Evolutionary conservation across 2,797 vertebrate species (phyloP).

Genomic region (Bradypodion pumilum): DNA sequence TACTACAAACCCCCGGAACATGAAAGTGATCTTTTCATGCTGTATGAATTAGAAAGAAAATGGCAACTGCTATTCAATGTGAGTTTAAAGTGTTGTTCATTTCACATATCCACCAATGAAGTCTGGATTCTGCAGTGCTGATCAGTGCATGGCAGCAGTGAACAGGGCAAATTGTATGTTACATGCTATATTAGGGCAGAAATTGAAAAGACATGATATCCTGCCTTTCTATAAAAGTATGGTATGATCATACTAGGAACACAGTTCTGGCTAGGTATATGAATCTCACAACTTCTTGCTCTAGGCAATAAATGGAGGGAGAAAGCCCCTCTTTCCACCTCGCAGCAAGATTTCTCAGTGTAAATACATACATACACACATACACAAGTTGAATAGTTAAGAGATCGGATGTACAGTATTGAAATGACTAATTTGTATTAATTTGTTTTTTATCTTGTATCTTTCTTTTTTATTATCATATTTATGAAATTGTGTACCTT

Average conservation of each 20-base stretch:
- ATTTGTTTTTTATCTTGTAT: no score
- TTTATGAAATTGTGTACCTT: no score
- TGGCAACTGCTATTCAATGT: neutral
- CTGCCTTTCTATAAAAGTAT: neutral
- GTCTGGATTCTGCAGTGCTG: neutral
- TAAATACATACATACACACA: no score
- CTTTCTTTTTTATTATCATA: no score
- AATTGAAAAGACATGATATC: neutral
- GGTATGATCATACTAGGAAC: neutral
- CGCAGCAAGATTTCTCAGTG: no score
- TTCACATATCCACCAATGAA: neutral
- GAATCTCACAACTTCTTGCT: no score
- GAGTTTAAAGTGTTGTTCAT: neutral
- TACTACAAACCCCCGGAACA: neutral
- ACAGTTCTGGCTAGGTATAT: neutral
- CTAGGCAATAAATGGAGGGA: no score
- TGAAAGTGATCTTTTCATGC: neutral
- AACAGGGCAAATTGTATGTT: neutral
- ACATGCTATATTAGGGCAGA: neutral
- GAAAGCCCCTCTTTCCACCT: no score
- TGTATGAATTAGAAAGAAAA: neutral
- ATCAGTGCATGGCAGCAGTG: neutral
- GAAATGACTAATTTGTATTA: no score
- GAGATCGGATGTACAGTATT: no score
- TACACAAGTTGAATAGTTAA: no score